Evolutionary conservation across 2,113 vertebrate species (phyloP).

Genomic region (Crypturellus undulatus): DNA sequence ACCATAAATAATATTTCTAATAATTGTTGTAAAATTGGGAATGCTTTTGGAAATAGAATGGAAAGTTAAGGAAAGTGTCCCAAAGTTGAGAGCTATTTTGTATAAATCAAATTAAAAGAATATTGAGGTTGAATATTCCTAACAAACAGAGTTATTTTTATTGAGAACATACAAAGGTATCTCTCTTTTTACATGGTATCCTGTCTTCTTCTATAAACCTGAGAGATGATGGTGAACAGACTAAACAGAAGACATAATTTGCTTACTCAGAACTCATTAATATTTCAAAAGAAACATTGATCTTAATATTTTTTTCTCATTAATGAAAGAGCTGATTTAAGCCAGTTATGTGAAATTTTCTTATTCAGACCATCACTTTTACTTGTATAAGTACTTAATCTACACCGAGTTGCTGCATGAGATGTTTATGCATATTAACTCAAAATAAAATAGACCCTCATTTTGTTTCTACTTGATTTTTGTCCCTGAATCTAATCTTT

Average conservation of each 20-base stretch:
- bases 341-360: not conserved
- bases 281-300: not conserved
- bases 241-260: not conserved
- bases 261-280: not conserved
- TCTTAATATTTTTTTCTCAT: not conserved
- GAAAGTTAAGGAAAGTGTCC: not conserved
- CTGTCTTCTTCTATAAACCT: not conserved
- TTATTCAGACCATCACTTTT: not conserved
- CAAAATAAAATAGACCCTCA: not conserved
- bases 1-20: not conserved
- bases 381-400: not conserved
- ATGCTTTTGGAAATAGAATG: not conserved
- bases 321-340: not conserved
- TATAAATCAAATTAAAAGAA: not conserved
- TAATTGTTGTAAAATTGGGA: not conserved
- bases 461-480: slow-evolving; percentile 2
- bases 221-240: not conserved
- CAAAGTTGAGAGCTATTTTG: not conserved
- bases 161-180: not conserved
- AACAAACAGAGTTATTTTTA: not conserved
- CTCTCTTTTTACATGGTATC: not conserved
- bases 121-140: not conserved
- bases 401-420: not conserved
- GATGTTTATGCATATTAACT: not conserved
- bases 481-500: not conserved